Evolutionary conservation across 2,888 invertebrate species (phyloP).

Genomic region (Lysandra bellargus): DNA sequence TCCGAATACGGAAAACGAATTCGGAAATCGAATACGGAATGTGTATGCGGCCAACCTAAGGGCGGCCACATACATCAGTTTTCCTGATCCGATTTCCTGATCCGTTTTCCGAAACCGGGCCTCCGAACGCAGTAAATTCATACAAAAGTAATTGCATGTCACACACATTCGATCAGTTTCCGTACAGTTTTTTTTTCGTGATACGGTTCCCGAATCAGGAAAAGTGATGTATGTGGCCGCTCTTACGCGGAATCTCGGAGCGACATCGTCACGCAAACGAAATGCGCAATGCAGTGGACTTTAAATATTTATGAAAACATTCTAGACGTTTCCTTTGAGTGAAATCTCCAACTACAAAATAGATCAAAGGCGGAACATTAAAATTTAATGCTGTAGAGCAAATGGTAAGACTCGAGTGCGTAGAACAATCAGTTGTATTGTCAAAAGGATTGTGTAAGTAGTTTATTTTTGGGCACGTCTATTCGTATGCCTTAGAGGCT

Average conservation of each 20-base stretch:
- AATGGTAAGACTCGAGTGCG: constrained; percentile 15
- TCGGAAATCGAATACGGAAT: too few relatives aligned
- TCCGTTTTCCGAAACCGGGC: too few relatives aligned
- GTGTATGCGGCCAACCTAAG: too few relatives aligned
- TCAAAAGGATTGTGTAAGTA: constrained; percentile 18
- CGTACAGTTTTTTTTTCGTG: too few relatives aligned
- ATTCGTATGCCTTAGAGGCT: neutral
- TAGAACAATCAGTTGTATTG: constrained; percentile 21
- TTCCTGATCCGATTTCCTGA: too few relatives aligned
- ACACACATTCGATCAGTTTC: too few relatives aligned
- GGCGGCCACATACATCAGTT: too few relatives aligned
- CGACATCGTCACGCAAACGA: constrained; percentile 10
- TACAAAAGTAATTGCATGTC: too few relatives aligned
- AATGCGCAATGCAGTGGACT: constrained; percentile 30
- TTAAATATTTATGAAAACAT: constrained; percentile 22
- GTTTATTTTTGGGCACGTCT: neutral
- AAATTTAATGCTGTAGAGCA: constrained; percentile 18
- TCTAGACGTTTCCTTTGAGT: constrained; percentile 14
- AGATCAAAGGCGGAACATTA: constrained; percentile 21
- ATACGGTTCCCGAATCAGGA: too few relatives aligned
- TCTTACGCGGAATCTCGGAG: neutral
- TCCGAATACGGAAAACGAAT: too few relatives aligned
- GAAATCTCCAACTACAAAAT: constrained; percentile 22
- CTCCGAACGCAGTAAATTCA: too few relatives aligned
- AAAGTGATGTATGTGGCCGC: neutral